Evolutionary conservation across 2,888 invertebrate species (phyloP).

Genomic region (Busseola fusca): DNA sequence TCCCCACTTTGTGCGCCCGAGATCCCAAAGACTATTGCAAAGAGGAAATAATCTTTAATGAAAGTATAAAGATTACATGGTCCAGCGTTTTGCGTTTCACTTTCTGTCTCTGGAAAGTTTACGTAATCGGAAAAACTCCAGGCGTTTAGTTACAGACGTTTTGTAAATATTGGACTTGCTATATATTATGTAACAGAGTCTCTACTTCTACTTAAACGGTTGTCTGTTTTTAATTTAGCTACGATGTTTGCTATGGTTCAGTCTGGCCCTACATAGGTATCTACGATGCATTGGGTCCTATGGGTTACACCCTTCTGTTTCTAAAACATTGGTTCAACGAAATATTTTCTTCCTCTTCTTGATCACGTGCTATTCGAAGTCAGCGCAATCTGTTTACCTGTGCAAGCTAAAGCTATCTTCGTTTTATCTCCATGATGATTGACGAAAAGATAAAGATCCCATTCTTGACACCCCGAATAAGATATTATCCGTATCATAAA

Average conservation of each 20-base stretch:
- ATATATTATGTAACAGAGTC: conserved; percentile 6
- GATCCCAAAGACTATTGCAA: conserved; percentile 1
- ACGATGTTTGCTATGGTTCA: not conserved
- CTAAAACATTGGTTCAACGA: not conserved
- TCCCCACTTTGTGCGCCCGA: too few species aligned
- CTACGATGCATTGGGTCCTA: not conserved
- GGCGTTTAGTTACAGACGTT: conserved; percentile 17
- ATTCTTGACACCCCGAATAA: not conserved
- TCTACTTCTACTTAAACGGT: not conserved
- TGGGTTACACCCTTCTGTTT: not conserved
- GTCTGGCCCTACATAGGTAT: not conserved
- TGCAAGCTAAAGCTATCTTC: not conserved
- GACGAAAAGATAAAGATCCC: not conserved
- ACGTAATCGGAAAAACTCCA: conserved; percentile 33
- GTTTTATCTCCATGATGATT: not conserved
- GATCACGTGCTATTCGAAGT: not conserved
- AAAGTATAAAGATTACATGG: not conserved
- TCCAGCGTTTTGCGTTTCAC: conserved; percentile 14
- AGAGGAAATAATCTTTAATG: conserved; percentile 26
- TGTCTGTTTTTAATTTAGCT: conserved; percentile 1
- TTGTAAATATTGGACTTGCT: conserved; percentile 26
- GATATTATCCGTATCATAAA: conserved; percentile 9
- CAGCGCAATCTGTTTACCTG: not conserved
- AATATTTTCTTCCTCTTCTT: not conserved
- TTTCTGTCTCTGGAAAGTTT: conserved; percentile 25